Conservation (phyloP, 2,113 vertebrate species). For the Brachypodius melanocephalos region DNA sequence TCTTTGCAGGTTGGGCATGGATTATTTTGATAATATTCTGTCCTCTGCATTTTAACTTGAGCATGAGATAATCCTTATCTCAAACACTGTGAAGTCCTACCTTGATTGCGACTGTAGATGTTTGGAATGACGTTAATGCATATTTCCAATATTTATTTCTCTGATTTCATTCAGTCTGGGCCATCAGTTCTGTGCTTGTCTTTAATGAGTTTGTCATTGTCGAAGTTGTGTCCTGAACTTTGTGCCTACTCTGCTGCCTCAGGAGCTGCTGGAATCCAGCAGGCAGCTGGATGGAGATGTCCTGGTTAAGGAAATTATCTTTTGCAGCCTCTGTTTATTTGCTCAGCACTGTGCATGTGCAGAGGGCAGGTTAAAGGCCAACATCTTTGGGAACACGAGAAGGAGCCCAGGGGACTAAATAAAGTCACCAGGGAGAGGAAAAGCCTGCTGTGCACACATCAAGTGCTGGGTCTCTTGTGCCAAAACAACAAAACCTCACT, state of each 20-base stretch:
- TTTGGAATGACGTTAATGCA: background rate
- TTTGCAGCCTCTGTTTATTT: slow-evolving; percentile 17
- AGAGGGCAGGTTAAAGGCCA: background rate
- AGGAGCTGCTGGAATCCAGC: background rate
- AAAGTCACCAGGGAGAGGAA: background rate
- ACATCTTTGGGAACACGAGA: background rate
- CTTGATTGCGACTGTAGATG: background rate
- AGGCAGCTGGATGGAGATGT: background rate
- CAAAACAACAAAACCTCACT: background rate
- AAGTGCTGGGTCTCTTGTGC: background rate
- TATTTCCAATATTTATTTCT: background rate
- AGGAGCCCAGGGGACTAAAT: background rate
- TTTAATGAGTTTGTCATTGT: background rate
- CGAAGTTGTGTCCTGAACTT: background rate
- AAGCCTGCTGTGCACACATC: background rate
- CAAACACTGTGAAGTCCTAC: background rate
- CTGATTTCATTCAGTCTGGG: background rate
- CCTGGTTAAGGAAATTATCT: background rate
- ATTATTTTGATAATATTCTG: background rate
- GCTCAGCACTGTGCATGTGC: background rate
- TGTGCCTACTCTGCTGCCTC: background rate
- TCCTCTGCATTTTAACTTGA: background rate
- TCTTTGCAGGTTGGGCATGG: background rate
- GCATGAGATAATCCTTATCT: background rate
- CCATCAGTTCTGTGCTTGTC: background rate